Conservation (phyloP, 2,888 invertebrate species). For the Cyclophora albipunctata region DNA sequence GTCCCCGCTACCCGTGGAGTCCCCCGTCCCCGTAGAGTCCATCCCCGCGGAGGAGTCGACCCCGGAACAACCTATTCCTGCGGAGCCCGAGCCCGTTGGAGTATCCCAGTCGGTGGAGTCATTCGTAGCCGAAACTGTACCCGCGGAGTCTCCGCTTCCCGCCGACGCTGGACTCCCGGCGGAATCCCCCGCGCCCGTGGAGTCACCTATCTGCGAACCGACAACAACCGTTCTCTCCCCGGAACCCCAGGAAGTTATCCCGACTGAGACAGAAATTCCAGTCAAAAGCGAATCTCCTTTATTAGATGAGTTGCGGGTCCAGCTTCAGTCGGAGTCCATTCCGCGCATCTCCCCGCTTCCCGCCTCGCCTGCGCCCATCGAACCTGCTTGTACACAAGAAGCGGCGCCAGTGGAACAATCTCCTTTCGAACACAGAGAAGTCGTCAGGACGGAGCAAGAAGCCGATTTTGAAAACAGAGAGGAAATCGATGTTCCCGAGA, state of each 20-base stretch:
- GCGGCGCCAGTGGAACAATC: not conserved
- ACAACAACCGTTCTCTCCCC: constrained; percentile 15
- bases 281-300: too few species aligned
- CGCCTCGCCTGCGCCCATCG: constrained; percentile 11
- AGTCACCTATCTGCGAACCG: constrained; percentile 17
- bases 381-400: constrained; percentile 4
- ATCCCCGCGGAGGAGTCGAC: constrained; percentile 22
- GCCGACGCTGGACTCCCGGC: constrained; percentile 24
- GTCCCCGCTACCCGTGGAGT: constrained; percentile 19
- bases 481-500: constrained; percentile 1
- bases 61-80: constrained; percentile 15
- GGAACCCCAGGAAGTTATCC: constrained; percentile 1
- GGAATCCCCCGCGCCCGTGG: constrained; percentile 1
- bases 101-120: constrained; percentile 4
- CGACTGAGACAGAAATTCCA: too few species aligned
- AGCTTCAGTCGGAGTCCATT: too few species aligned
- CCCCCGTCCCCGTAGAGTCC: constrained; percentile 10
- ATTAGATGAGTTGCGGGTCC: too few species aligned
- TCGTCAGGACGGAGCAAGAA: too few species aligned
- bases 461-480: too few species aligned
- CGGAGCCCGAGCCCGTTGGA: constrained; percentile 16
- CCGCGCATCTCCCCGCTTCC: not conserved
- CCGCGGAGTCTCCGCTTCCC: constrained; percentile 14
- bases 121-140: constrained; percentile 11
- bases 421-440: too few species aligned